Base-by-base conservation (phyloP, 1,140 invertebrate genomes). In the Drosophila parvula region DNA sequence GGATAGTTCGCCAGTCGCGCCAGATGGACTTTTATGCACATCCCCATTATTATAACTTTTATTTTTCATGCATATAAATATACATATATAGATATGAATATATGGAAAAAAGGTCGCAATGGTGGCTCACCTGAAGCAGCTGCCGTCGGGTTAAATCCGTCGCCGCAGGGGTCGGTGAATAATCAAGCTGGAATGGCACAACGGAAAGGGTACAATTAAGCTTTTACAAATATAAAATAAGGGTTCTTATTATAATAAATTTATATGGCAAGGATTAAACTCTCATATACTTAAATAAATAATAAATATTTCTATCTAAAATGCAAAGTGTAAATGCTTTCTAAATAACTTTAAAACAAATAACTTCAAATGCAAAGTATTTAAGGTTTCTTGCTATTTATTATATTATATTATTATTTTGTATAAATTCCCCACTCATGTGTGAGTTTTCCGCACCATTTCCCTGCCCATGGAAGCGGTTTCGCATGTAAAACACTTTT, bases 101-200 rank as follows among this genome's bases (percentile, higher is more conserved):
- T 22, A 27, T 22, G 44, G 60, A 22, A 48, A 69, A 58, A 36
- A 41, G n/a, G 22, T 4, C 47, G 38, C 45, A 8, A 47, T 40
- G 50, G 41, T 32, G 58, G 65, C 83, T 83, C 41, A 86, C 83
- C 83, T 79, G 71, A n/a, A 77, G 75, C 79, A 79, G 63, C 79
- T 86, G 84, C 61, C 61, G 51, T 9, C 45, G 48, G 53, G 43
- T 38, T 32, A 44, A 22, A 11, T 30, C 32, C 32, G n/a, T 16
- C 53, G 27, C 47, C 18, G 55, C 28, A 74, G 81, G 71, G 61
- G 71, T 53, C 71, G 27, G 30, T 61, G 61, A 28, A 40, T 53
- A 67, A 71, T 74, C 47, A 50, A 85, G 32, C 81, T 86, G 82
- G 58, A 86, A 78, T 63, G 14, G n/a, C n/a, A 59, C 11, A 45